These are phyloP conservation scores for Pogoniulus pusillus DNA, from an alignment of 2,797 vertebrate genomes.

Conservation along the genomic window DNA sequence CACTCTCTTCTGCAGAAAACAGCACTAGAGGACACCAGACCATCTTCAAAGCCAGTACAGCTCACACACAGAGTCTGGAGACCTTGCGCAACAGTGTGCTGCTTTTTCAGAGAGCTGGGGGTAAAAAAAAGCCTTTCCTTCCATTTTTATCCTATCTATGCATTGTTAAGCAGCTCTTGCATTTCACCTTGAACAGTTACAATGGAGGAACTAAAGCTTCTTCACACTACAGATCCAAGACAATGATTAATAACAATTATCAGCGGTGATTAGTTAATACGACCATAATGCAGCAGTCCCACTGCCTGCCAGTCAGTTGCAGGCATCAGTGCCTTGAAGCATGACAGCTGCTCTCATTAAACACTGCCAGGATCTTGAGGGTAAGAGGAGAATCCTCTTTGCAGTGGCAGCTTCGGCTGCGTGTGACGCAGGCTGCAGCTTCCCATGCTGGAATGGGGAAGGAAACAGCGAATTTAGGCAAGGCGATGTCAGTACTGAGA, in stretches of 20 bases:
- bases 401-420: not conserved
- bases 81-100: not conserved
- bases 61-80: not conserved
- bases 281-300: slow-evolving; percentile 27
- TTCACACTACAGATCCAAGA: not conserved
- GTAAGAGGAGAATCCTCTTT: not conserved
- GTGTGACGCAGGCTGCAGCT: not conserved
- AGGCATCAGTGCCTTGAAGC: not conserved
- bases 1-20: not conserved
- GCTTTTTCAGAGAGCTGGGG: not conserved
- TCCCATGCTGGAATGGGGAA: not conserved
- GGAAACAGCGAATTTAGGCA: not conserved
- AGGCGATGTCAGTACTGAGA: not conserved
- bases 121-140: not conserved
- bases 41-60: not conserved
- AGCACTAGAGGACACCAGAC: not conserved
- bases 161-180: not conserved
- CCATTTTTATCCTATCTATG: not conserved
- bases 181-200: not conserved
- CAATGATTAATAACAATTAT: slow-evolving; percentile 31
- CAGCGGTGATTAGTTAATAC: slow-evolving; percentile 15
- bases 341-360: not conserved
- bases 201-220: not conserved
- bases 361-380: not conserved
- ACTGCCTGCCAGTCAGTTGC: not conserved